Evolutionary conservation across 1,140 invertebrate genomes (phyloP), one percentile per base, ranked within the genome.

Genomic region (Drosophila punjabiensis): DNA sequence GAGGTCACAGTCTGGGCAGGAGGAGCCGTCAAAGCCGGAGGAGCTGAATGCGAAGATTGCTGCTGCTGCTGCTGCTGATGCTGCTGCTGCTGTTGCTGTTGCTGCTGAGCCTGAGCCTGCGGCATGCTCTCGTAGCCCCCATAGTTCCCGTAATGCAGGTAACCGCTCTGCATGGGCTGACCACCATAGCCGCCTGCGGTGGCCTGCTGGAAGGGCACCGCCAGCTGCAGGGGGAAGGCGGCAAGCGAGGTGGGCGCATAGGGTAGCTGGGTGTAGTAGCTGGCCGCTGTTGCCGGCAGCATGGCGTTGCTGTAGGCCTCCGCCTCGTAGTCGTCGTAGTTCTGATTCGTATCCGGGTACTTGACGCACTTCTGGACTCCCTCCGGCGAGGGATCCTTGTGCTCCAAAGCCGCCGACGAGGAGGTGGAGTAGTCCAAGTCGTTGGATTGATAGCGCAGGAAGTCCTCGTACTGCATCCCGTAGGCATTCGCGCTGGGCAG

Each of bases 291-390:
- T 8, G 62, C 60, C 20, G 76, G 80, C 53, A 89, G 77, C 94
- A 92, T 87, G 70, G 91, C 94, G 81, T 95, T 95, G 74, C 94
- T 95, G 68, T 95, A 95, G 53, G 86, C 82, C 66, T 95, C 95
- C 76, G 95, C 94, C 78, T 95, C 95, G 69, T 95, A 94, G n/a
- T 94, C 92, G 53, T 93, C 94, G 30, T 93, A 91, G 63, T 94
- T 93, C 33, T 90, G 93, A 79, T 93, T 93, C n/a, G 92, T 92
- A 41, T 94, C 81, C 28, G 94, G 94, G 76, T 95, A 96, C 73
- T 96, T 96, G 59, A 95, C 91, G 85, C 96, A 96, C 82, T 96
- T 96, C 79, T 96, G 95, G 60, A 95, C 95, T 6, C 55, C 14
- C 45, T 50, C 50, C 16, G 61, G 10, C 30, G 60, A 24, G 37